Percentiles rank a stretch among this genome's conserved stretches.
These are phyloP conservation scores for Coendou prehensilis DNA, from an alignment of 2,797 vertebrate genomes.

Conservation along the genomic window DNA sequence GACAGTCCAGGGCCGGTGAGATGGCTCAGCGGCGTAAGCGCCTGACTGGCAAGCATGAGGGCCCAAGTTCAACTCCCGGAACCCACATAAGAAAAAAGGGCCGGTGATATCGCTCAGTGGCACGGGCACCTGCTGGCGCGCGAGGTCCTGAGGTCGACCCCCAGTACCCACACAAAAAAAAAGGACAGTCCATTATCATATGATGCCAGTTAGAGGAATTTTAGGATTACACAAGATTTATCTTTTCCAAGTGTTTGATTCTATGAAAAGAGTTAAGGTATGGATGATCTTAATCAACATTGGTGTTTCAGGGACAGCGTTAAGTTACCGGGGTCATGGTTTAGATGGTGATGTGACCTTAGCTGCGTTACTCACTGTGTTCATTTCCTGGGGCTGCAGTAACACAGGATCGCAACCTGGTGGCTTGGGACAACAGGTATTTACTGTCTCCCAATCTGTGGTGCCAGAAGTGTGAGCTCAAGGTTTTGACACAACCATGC, in stretches of 20 bases:
- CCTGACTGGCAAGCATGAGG: no score
- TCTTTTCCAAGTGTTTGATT: conserved; percentile 1
- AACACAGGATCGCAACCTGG: not conserved
- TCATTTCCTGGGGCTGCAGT: not conserved
- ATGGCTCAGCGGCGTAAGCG: no score
- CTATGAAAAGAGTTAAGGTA: not conserved
- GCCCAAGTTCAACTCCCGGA: no score
- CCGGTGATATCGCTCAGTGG: no score
- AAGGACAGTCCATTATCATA: not conserved
- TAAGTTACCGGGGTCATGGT: not conserved
- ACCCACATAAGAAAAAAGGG: no score
- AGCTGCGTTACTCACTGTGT: not conserved
- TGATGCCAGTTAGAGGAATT: not conserved
- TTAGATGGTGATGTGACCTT: not conserved
- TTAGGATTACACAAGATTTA: not conserved
- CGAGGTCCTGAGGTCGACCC: no score
- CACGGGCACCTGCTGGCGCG: no score
- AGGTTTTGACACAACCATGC: not conserved
- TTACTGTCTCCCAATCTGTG: not conserved
- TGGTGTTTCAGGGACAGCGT: not conserved
- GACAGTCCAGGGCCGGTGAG: not conserved
- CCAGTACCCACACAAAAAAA: not conserved
- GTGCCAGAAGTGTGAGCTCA: not conserved
- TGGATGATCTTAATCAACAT: not conserved
- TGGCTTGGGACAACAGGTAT: not conserved